Evolutionary conservation across 2,888 invertebrate species (phyloP).

Genomic region (Eristalis tenax): DNA sequence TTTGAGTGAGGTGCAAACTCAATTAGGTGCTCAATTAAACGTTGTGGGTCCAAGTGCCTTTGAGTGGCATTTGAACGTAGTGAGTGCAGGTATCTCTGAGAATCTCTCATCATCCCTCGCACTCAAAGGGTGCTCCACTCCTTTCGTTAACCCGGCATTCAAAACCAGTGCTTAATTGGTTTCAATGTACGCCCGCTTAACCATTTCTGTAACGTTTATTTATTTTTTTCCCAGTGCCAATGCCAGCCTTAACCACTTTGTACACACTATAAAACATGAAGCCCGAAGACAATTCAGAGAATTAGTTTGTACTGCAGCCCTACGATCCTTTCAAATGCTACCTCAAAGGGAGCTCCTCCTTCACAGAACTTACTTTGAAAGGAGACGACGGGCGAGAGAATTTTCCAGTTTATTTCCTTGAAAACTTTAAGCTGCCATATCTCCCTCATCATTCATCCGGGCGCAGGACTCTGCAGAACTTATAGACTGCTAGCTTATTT

Average conservation of each 20-base stretch:
- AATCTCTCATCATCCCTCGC: not conserved
- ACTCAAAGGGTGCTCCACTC: not conserved
- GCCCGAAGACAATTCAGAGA: not conserved
- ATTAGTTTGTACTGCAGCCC: not conserved
- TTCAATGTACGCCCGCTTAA: not conserved
- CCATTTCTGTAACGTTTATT: not conserved
- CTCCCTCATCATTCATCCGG: not conserved
- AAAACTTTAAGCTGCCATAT: constrained; percentile 10
- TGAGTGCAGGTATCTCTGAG: not conserved
- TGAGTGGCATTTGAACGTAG: not conserved
- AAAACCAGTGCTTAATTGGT: not conserved
- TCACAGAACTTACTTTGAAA: not conserved
- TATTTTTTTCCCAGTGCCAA: not conserved
- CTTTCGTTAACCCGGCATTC: not conserved
- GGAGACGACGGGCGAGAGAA: not conserved
- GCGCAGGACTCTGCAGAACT: not conserved
- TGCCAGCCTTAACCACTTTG: not conserved
- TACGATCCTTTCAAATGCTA: not conserved
- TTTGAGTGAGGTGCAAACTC: too few species aligned
- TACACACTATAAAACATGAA: not conserved
- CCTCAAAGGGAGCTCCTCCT: not conserved
- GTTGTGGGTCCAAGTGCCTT: too few species aligned
- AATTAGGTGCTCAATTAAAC: too few species aligned
- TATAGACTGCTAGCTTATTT: not conserved
- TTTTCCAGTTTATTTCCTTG: not conserved